Evolutionary conservation across 2,797 vertebrate species (phyloP).

Genomic region (Sylvilagus floridanus): DNA sequence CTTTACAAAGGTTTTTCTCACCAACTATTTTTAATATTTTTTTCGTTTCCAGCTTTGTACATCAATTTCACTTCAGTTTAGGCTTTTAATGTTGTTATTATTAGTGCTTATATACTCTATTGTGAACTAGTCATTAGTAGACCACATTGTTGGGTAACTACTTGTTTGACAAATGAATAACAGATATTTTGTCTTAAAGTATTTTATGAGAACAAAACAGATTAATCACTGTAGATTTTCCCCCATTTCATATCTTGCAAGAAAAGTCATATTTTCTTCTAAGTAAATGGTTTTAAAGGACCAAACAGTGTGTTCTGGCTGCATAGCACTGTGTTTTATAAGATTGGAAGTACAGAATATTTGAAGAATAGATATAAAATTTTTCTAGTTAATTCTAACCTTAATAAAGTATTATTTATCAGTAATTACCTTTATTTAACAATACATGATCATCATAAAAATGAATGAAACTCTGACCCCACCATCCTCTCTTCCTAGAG

Average conservation of each 20-base stretch:
- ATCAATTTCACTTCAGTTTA: constrained; percentile 66
- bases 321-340: neutral
- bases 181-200: constrained; percentile 6
- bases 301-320: neutral
- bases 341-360: neutral
- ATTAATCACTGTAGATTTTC: neutral
- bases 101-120: constrained; percentile 40
- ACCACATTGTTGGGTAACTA: neutral
- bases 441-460: neutral
- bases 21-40: constrained; percentile 79
- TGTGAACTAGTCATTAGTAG: constrained; percentile 32
- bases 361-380: neutral
- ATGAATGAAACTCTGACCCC: neutral
- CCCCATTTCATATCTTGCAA: neutral
- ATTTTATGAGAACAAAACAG: neutral
- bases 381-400: neutral
- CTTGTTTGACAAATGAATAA: constrained; percentile 46
- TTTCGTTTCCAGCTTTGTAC: constrained; percentile 67
- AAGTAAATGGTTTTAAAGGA: constrained; percentile 17
- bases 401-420: neutral
- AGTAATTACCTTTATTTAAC: neutral
- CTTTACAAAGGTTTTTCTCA: constrained; percentile 79
- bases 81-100: constrained; percentile 54
- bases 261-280: constrained; percentile 55
- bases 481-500: neutral